These are phyloP conservation scores for Napeogenes inachia DNA, from an alignment of 2,888 invertebrate species.

Conservation along the genomic window DNA sequence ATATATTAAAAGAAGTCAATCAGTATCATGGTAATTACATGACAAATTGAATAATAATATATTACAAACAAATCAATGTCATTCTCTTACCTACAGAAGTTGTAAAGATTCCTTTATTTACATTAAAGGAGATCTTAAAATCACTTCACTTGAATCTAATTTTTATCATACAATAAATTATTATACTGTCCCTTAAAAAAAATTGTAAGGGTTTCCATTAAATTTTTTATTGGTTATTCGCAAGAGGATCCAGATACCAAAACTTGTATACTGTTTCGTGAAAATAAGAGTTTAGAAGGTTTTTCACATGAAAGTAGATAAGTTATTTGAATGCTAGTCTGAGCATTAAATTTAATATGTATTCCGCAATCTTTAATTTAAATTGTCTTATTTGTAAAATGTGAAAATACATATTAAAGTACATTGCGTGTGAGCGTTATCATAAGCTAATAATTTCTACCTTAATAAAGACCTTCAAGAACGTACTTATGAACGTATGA, in stretches of 20 bases:
- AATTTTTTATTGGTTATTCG: conserved; percentile 37
- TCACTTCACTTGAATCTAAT: conserved; percentile 47
- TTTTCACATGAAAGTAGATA: conserved; percentile 20
- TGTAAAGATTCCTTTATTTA: conserved; percentile 29
- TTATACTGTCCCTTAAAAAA: conserved; percentile 37
- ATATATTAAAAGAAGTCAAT: background rate
- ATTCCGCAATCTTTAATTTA: conserved; percentile 17
- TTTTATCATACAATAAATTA: conserved; percentile 46
- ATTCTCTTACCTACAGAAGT: background rate
- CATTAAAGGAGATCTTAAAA: conserved; percentile 33
- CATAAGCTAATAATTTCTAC: background rate
- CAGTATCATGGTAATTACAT: background rate
- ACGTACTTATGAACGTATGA: conserved; percentile 3
- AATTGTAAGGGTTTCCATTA: conserved; percentile 39
- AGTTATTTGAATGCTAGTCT: conserved; percentile 23
- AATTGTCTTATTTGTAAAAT: conserved; percentile 10
- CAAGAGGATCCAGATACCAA: conserved; percentile 31
- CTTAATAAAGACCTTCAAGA: conserved; percentile 2
- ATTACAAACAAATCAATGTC: background rate
- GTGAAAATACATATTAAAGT: conserved; percentile 7
- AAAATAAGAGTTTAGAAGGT: conserved; percentile 26
- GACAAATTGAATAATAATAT: background rate
- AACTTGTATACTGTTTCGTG: conserved; percentile 22
- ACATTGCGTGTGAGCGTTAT: conserved; percentile 11
- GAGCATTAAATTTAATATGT: conserved; percentile 22